Conservation (phyloP, 1,140 invertebrate species). For the Drosophila kohkoa region DNA sequence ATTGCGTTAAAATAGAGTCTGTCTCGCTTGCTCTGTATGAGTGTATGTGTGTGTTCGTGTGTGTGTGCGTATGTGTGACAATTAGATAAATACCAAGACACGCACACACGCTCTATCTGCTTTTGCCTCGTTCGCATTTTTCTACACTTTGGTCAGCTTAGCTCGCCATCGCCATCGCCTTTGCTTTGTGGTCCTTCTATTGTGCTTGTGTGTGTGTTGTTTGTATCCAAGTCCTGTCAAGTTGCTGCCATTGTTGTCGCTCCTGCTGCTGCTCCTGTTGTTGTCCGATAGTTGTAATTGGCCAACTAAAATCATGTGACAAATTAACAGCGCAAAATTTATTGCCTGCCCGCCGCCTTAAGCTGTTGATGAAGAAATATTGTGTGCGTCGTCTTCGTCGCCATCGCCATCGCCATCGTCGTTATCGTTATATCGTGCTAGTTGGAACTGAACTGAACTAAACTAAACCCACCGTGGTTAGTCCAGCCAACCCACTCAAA, state of each 20-base stretch:
- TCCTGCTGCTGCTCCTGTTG: constrained; percentile 46
- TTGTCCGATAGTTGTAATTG: constrained; percentile 82
- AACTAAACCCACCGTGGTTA: not conserved
- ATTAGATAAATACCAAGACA: constrained; percentile 81
- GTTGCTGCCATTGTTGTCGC: constrained; percentile 64
- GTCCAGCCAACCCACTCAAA: not conserved
- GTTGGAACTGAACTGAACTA: not conserved
- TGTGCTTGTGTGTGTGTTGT: constrained; percentile 9
- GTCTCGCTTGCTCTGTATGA: constrained; percentile 17
- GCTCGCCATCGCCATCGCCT: constrained; percentile 40
- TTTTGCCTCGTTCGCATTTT: constrained; percentile 77
- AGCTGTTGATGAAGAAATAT: constrained; percentile 83
- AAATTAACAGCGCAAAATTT: constrained; percentile 83
- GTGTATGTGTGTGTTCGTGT: constrained; percentile 15
- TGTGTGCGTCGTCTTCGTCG: constrained; percentile 49
- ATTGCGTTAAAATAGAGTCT: constrained; percentile 59
- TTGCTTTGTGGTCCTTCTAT: constrained; percentile 30
- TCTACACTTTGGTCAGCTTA: constrained; percentile 77
- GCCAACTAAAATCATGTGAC: constrained; percentile 83
- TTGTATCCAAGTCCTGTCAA: constrained; percentile 36
- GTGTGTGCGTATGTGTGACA: constrained; percentile 53
- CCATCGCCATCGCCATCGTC: constrained; percentile 20
- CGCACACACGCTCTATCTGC: constrained; percentile 48
- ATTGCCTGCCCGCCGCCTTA: constrained; percentile 81
- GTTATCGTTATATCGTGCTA: not conserved